Evolutionary conservation across 2,113 vertebrate species (phyloP), one percentile per base, ranked within the genome.

Genomic region (Anseranas semipalmata): DNA sequence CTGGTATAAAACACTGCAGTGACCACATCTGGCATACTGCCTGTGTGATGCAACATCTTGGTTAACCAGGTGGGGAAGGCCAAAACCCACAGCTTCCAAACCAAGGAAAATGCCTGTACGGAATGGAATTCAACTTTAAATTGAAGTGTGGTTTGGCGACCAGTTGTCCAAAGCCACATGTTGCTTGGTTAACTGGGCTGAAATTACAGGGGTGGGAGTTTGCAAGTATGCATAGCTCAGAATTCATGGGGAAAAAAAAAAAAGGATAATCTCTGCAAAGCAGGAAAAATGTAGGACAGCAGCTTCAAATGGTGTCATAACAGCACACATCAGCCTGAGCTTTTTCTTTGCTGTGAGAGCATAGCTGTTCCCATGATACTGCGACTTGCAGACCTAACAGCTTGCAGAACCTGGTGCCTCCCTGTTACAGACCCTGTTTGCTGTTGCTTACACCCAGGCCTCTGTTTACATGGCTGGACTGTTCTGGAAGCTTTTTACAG

Each of bases 1-100:
- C 8, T 4, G 2, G 4, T 7, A 5, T 2, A 1, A 75, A 52
- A 8, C 3, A 0, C 24, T 1, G 58, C 43, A 6, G 15, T 1
- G 4, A 19, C 12, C 27, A 1, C 43, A 1, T 4, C 58, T 66
- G 73, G 52, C 53, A 8, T 5, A 0, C 32, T 32, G 15, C 1
- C 12, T 9, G 25, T 2, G 53, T 30, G 45, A 9, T 4, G 18
- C 43, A 5, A 4, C 1, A 35, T 32, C 52, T 19, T 1, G 41
- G 74, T 56, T 45, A 72, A 22, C 24, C 62, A 8, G 20, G 0
- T 3, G 48, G 92, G 65, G 20, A 67, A 72, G 21, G 27, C 12
- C 43, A 15, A 35, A 37, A 9, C 53, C 62, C 22, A 5, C 30
- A 13, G 48, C 39, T 32, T 12, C 67, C 65, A 52, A 63, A 10